Base-by-base conservation (phyloP, 2,888 invertebrate genomes). In the Ariolimax columbianus region DNA sequence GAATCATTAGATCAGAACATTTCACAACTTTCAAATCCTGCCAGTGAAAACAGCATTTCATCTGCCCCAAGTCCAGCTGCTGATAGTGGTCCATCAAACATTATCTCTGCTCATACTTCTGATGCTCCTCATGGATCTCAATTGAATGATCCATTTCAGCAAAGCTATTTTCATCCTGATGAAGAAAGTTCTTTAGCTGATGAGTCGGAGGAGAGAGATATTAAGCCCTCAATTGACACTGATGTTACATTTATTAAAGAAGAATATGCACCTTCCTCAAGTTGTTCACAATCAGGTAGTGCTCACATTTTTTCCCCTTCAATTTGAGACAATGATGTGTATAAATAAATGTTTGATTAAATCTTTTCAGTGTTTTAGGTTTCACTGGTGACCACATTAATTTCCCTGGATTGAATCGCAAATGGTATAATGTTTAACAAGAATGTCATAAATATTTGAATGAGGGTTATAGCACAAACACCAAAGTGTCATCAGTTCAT, bases 181-280 rank as follows among this genome's bases (percentile, higher is more conserved):
- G 75, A 75, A 2, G 85, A 85, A 38, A 77, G 77, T 66, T 80
- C 80, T 40, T 63, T 66, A 51, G 36, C 66, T 51, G 85, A 77
- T 51, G 81, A 78, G 40, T 47, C 75, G 19, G 80, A 80, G 26
- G 80, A 85, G 59, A 80, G 81, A 73, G 85, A 85, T 30, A 75
- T 85, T 43, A 85, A 85, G 55, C 85, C 85, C 26, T 75, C 85
- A 38, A 78, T 85, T 40, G 85, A 85, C 36, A 85, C 85, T n/a
- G 85, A 85, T 75, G 81, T 85, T n/a, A 85, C 85, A 38, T 85
- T 85, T 66, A 81, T 85, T 40, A 85, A 85, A 85, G 85, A 85
- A 77, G 85, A 85, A 77, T 85, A 38, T 73, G 85, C 81, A 43
- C 73, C 84, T 43, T 84, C 84, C 0, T 78, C 81, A 81, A 75